Conservation (phyloP, 2,797 vertebrate species). For the Catamblyrhynchus diadema region DNA sequence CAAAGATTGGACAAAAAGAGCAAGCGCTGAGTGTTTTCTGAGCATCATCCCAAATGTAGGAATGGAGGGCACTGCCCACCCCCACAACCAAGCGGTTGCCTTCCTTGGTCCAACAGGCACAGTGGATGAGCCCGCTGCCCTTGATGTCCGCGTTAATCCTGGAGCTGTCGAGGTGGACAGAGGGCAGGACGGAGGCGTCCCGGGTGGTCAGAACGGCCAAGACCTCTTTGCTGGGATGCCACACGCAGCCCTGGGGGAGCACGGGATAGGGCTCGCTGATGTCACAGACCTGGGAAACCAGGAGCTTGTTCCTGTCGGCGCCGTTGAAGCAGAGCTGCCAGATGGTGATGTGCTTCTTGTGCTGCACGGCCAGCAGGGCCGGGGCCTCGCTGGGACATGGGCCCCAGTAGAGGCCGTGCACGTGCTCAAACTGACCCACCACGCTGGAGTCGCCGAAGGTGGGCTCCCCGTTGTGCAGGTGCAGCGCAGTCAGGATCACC, state of each 20-base stretch:
- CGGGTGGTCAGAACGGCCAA: conserved; percentile 86
- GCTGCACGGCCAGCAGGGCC: conserved; percentile 88
- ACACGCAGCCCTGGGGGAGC: conserved; percentile 92
- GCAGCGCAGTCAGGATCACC: conserved; percentile 86
- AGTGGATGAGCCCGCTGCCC: conserved; percentile 83
- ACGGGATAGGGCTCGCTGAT: conserved; percentile 86
- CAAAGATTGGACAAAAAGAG: conserved; percentile 87
- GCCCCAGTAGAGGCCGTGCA: conserved; percentile 91
- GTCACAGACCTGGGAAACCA: conserved; percentile 88
- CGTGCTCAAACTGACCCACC: conserved; percentile 92
- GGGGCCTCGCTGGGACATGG: conserved; percentile 76
- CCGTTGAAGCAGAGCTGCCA: conserved; percentile 88
- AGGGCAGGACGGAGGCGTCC: conserved; percentile 84
- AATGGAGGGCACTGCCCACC: conserved; percentile 86
- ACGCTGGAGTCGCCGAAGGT: conserved; percentile 88
- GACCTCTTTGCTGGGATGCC: conserved; percentile 89
- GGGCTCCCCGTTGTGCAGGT: conserved; percentile 77
- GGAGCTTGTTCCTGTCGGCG: conserved; percentile 82
- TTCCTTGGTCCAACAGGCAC: conserved; percentile 93
- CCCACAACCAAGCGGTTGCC: conserved; percentile 91
- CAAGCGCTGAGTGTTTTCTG: conserved; percentile 85
- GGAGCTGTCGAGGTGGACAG: conserved; percentile 79
- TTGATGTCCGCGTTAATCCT: conserved; percentile 82
- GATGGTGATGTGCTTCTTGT: conserved; percentile 88
- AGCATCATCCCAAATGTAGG: conserved; percentile 89